Conservation (phyloP, 2,797 vertebrate genomes). For the Silurus lanzhouensis region DNA sequence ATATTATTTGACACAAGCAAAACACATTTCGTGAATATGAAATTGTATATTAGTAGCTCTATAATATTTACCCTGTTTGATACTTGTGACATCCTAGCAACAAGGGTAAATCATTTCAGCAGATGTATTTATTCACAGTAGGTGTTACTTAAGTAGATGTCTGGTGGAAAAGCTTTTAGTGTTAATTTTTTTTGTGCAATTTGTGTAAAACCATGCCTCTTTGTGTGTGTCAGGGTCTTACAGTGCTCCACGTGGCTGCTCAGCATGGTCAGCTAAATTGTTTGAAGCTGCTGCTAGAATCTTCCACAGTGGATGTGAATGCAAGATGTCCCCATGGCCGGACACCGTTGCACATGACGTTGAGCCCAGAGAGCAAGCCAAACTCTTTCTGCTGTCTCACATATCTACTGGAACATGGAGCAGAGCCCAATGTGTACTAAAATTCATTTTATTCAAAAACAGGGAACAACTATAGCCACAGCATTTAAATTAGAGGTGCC, state of each 20-base stretch:
- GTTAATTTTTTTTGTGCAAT: neutral
- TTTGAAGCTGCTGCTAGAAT: slow-evolving; percentile 57
- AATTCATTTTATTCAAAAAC: neutral
- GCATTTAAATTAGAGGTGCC: no score
- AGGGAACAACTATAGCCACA: neutral
- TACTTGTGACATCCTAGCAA: neutral
- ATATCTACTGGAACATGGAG: slow-evolving; percentile 67
- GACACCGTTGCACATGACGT: slow-evolving; percentile 66
- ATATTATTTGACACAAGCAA: neutral
- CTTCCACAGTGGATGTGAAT: slow-evolving; percentile 50
- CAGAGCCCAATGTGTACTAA: slow-evolving; percentile 63
- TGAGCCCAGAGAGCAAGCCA: slow-evolving; percentile 55
- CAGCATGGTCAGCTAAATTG: slow-evolving; percentile 58
- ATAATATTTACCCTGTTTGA: neutral
- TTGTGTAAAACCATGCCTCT: neutral
- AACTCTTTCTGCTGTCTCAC: slow-evolving; percentile 58
- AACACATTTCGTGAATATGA: no score
- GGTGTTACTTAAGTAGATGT: neutral
- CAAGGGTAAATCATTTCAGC: neutral
- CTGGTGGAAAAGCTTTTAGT: neutral
- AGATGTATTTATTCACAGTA: neutral
- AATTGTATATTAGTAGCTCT: neutral
- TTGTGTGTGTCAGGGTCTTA: slow-evolving; percentile 58
- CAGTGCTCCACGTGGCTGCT: slow-evolving; percentile 65
- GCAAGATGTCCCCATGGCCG: slow-evolving; percentile 55